Percentiles rank a stretch among this genome's conserved stretches.
phyloP scores from a whole-genome alignment of 2,888 invertebrate species.

The Drosophila rellima region DNA sequence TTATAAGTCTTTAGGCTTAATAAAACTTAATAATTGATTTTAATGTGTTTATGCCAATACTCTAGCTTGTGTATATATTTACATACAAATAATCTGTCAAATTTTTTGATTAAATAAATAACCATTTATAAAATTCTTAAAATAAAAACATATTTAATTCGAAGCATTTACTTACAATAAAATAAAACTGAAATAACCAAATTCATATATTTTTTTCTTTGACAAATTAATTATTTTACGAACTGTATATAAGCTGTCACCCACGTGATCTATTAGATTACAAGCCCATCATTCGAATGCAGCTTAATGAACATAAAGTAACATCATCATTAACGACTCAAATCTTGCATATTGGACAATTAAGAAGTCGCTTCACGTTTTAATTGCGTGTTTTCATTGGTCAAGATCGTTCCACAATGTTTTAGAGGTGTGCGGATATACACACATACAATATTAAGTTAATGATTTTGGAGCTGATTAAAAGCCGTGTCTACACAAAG shows the following conservation, averaged over 20 bases:
- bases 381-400: conserved; percentile 17
- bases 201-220: not conserved
- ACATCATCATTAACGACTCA: conserved; percentile 10
- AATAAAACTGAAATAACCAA: too few relatives aligned
- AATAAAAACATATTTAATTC: too few relatives aligned
- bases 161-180: too few relatives aligned
- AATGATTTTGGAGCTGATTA: conserved; percentile 32
- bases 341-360: conserved; percentile 20
- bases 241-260: conserved; percentile 9
- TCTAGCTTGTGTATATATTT: too few relatives aligned
- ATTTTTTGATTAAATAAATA: too few relatives aligned
- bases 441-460: conserved; percentile 6
- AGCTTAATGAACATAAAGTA: conserved; percentile 13
- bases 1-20: too few relatives aligned
- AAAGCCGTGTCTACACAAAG: conserved; percentile 10
- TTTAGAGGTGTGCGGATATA: conserved; percentile 36
- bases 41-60: too few relatives aligned
- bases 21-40: too few relatives aligned
- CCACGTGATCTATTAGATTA: conserved; percentile 54
- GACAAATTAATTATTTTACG: not conserved
- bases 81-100: too few relatives aligned
- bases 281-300: conserved; percentile 33
- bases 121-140: too few relatives aligned
- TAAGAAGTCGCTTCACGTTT: conserved; percentile 40
- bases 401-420: conserved; percentile 33